A percentile compares a stretch with the other conserved stretches of the same genome.
These are phyloP conservation scores for Zaprionus davidi DNA, from an alignment of 1,140 invertebrate species.

Conservation along the genomic window DNA sequence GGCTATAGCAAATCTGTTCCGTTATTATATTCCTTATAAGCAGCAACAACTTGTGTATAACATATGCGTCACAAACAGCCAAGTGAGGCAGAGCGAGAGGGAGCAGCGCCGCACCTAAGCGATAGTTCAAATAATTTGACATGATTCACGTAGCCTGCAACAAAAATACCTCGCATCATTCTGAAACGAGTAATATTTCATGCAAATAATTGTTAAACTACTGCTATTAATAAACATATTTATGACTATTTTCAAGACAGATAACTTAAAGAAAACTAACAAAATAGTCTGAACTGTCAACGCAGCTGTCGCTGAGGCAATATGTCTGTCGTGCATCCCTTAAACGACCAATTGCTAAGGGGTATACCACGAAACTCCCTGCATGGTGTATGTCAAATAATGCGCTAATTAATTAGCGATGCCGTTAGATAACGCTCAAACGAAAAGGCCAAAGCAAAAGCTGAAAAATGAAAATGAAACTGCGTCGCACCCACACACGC, in stretches of 20 bases:
- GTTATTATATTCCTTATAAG: constrained; percentile 26
- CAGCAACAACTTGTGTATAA: neutral
- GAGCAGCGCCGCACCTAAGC: constrained; percentile 3
- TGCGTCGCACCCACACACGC: constrained; percentile 7
- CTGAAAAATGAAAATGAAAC: constrained; percentile 19
- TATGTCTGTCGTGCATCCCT: neutral
- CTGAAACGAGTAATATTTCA: neutral
- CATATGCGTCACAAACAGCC: constrained; percentile 24
- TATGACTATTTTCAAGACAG: neutral
- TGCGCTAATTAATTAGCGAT: constrained; percentile 69
- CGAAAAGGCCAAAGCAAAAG: constrained; percentile 14
- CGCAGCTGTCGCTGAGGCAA: neutral
- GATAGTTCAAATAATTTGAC: neutral
- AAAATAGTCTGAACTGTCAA: neutral
- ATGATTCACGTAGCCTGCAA: constrained; percentile 12
- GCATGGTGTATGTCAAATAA: constrained; percentile 34
- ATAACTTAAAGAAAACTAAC: neutral
- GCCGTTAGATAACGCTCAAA: constrained; percentile 47
- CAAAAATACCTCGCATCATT: neutral
- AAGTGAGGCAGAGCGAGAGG: neutral
- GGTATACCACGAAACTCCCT: constrained; percentile 18
- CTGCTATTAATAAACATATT: neutral
- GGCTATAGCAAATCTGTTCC: constrained; percentile 35
- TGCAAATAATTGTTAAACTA: neutral
- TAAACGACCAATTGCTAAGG: neutral